Conservation (phyloP, 2,797 vertebrate genomes). For the Oryzias sinensis region DNA sequence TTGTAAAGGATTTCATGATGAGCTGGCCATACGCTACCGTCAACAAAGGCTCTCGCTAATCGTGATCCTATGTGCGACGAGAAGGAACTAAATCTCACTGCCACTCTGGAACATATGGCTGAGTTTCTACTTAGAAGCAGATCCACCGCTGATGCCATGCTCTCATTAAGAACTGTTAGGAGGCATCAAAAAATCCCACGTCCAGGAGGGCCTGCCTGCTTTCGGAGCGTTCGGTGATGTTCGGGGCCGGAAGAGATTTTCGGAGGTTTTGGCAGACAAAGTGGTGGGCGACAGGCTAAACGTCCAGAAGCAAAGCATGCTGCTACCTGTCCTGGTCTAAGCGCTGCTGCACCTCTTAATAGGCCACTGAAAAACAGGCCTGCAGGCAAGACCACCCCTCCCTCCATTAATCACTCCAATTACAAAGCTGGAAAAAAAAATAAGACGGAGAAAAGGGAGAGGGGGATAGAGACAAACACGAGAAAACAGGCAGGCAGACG, state of each 20-base stretch:
- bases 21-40: conserved; percentile 41
- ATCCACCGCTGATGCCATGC: conserved; percentile 25
- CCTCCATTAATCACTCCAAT: conserved; percentile 77
- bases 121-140: conserved; percentile 32
- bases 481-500: conserved; percentile 37
- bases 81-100: conserved; percentile 55
- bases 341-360: conserved; percentile 55
- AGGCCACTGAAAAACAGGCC: conserved; percentile 69
- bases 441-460: conserved; percentile 6
- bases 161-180: conserved; percentile 52
- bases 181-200: conserved; percentile 44
- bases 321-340: conserved; percentile 64
- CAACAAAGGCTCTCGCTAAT: conserved; percentile 63
- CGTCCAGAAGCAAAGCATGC: conserved; percentile 68
- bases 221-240: conserved; percentile 55
- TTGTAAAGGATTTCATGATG: conserved; percentile 62
- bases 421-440: conserved; percentile 68
- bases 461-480: conserved; percentile 24
- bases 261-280: conserved; percentile 58
- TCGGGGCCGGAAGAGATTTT: conserved; percentile 46
- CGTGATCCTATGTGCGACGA: conserved; percentile 51
- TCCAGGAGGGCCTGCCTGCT: conserved; percentile 20
- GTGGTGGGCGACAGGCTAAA: conserved; percentile 59
- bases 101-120: conserved; percentile 52
- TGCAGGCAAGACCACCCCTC: conserved; percentile 69